Conservation (phyloP, 2,888 invertebrate genomes). For the Hyposoter didymator region DNA sequence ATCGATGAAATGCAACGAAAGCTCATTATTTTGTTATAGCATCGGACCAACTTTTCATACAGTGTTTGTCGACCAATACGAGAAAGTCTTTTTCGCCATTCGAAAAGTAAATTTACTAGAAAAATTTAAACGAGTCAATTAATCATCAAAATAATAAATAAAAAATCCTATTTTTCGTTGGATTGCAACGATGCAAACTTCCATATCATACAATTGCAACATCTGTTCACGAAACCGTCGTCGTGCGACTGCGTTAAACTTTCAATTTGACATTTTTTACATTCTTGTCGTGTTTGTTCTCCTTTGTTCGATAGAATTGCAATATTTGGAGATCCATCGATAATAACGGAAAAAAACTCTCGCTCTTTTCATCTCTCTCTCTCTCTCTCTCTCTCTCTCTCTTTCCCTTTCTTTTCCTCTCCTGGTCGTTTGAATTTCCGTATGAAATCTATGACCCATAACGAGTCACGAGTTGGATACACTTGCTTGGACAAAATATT, state of each 20-base stretch:
- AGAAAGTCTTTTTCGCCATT: no score
- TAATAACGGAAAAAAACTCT: not conserved
- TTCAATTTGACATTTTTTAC: not conserved
- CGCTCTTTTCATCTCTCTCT: not conserved
- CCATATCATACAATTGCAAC: no score
- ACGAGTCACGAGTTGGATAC: conserved; percentile 17
- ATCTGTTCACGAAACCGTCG: no score
- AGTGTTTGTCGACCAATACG: no score
- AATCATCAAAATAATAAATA: no score
- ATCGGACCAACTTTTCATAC: no score
- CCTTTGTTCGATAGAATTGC: not conserved
- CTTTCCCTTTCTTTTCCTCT: conserved; percentile 10
- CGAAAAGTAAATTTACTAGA: no score
- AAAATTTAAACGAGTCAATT: no score
- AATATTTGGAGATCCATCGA: not conserved
- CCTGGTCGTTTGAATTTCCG: not conserved
- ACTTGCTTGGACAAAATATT: not conserved
- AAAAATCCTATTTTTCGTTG: no score
- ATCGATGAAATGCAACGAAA: no score
- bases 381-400: not conserved
- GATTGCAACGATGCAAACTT: no score
- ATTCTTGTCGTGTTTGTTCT: not conserved
- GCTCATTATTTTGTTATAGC: no score
- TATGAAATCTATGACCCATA: conserved; percentile 8
- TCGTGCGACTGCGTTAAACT: not conserved